Percentiles rank a stretch among this genome's conserved stretches.
Conservation (phyloP, 2,113 vertebrate species). For the Sylvietta virens region DNA sequence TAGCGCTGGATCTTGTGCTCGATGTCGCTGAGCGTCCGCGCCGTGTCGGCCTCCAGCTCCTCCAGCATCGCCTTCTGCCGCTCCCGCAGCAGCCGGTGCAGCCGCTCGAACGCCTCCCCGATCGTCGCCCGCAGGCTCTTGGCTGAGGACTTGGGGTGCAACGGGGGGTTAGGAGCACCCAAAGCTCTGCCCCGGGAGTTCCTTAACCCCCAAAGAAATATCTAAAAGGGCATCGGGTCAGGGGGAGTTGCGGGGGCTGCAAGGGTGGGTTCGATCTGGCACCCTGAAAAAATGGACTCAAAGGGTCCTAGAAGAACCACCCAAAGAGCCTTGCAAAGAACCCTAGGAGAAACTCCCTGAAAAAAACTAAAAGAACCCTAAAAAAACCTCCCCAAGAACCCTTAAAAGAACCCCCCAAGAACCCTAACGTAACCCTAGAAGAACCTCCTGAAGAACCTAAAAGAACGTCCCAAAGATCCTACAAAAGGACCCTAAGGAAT, state of each 20-base stretch:
- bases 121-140: constrained; percentile 92
- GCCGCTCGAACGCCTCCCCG: constrained; percentile 88
- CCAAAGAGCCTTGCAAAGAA: background rate
- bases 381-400: background rate
- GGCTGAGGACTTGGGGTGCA: constrained; percentile 82
- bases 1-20: constrained; percentile 97
- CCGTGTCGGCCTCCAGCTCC: constrained; percentile 93
- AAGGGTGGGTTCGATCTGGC: background rate
- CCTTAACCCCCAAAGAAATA: background rate
- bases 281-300: background rate
- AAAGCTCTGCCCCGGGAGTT: background rate
- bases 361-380: background rate
- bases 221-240: no score
- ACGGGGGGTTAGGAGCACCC: background rate
- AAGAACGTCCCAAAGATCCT: background rate
- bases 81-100: constrained; percentile 92
- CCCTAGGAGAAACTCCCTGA: background rate
- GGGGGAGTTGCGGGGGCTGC: background rate
- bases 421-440: background rate
- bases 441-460: background rate
- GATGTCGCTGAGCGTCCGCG: constrained; percentile 88
- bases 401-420: background rate
- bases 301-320: background rate
- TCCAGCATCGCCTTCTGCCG: constrained; percentile 98
- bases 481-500: no score